Evolutionary conservation across 2,113 vertebrate genomes (phyloP).

Genomic region (Clarias magur): DNA sequence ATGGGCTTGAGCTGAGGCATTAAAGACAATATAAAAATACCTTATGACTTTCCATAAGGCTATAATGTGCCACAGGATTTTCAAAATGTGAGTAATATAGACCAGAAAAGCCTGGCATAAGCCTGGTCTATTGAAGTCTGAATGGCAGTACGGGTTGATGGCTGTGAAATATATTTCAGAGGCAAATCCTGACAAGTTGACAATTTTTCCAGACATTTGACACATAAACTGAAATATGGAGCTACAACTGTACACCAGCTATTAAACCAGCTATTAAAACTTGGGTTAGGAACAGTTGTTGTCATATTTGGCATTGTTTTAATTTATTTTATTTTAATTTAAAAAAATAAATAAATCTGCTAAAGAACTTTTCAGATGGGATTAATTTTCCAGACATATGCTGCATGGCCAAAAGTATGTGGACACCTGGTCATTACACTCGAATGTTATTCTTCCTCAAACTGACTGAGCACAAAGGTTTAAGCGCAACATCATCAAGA

Average conservation of each 20-base stretch:
- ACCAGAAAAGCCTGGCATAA: slow-evolving; percentile 30
- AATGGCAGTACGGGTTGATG: background rate
- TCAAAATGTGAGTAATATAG: slow-evolving; percentile 44
- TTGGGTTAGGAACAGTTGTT: background rate
- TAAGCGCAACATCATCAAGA: background rate
- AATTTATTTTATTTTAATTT: too few species aligned
- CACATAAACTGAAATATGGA: background rate
- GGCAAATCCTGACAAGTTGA: background rate
- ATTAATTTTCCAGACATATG: background rate
- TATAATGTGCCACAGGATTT: slow-evolving; percentile 40
- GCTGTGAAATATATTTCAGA: background rate
- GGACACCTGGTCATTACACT: background rate
- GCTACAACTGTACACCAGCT: background rate
- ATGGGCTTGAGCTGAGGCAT: slow-evolving; percentile 40
- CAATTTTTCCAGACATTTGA: background rate
- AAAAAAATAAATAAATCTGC: background rate
- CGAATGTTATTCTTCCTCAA: background rate
- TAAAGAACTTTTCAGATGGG: background rate
- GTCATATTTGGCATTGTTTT: background rate
- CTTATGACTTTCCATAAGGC: slow-evolving; percentile 47
- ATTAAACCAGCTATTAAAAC: background rate
- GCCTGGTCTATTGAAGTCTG: background rate
- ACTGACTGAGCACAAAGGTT: background rate
- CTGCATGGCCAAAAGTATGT: background rate
- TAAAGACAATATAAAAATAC: slow-evolving; percentile 48